Evolutionary conservation across 2,888 invertebrate genomes (phyloP).

Genomic region (Trachelus troglodyta): DNA sequence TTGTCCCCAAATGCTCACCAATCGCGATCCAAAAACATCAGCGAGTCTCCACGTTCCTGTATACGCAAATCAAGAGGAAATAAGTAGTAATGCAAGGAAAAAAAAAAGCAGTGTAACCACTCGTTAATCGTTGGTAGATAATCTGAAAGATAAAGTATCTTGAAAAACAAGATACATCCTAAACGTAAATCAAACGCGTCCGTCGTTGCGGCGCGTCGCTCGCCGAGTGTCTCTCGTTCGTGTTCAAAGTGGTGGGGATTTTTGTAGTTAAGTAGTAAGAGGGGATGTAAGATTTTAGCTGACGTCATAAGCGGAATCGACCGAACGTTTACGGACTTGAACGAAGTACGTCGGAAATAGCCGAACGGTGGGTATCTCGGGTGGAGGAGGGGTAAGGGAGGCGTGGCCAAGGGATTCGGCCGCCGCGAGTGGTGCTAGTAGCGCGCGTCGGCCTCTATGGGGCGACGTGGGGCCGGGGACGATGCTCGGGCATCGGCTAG

Average conservation of each 20-base stretch:
- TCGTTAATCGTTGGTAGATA: neutral
- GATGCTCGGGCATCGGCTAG: slow-evolving; percentile 53
- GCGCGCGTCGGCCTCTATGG: slow-evolving; percentile 47
- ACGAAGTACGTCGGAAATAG: neutral
- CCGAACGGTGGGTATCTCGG: neutral
- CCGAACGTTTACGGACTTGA: neutral
- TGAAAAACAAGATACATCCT: neutral
- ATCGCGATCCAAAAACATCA: neutral
- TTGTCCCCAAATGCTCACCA: neutral
- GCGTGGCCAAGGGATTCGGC: slow-evolving; percentile 32
- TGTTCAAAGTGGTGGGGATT: neutral
- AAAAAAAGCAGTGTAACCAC: neutral
- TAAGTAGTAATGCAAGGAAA: neutral
- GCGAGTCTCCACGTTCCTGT: neutral
- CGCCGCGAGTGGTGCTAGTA: slow-evolving; percentile 52
- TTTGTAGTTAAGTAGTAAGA: neutral
- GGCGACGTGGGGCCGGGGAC: slow-evolving; percentile 50
- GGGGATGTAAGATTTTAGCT: neutral
- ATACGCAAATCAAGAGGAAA: neutral
- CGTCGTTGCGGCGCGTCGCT: neutral
- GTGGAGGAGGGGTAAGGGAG: slow-evolving; percentile 17
- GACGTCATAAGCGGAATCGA: neutral
- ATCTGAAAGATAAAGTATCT: neutral
- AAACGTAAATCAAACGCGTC: neutral
- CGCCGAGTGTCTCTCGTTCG: neutral